Percentiles rank a stretch among this genome's conserved stretches.
Conservation (phyloP, 2,888 invertebrate genomes). For the Molanna angustata region DNA sequence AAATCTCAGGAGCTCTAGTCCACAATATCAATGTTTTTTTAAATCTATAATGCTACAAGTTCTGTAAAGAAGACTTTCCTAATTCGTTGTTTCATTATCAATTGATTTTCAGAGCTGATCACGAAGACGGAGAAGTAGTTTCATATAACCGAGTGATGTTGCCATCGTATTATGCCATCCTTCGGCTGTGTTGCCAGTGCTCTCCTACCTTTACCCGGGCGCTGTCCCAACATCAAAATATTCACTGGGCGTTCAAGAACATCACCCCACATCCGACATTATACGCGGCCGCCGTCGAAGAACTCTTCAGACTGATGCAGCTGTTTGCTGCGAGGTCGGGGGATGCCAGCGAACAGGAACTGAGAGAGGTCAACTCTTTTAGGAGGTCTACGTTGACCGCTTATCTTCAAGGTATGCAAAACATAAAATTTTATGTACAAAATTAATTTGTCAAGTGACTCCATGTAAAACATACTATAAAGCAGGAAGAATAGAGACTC, state of each 20-base stretch:
- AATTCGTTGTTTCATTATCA: too few species aligned
- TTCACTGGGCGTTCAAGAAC: conserved; percentile 96
- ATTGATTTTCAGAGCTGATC: conserved; percentile 75
- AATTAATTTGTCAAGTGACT: too few species aligned
- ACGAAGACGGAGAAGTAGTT: conserved; percentile 94
- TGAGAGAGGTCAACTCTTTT: conserved; percentile 81
- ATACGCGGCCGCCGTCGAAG: conserved; percentile 89
- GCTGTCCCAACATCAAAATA: conserved; percentile 89
- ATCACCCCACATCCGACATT: conserved; percentile 95
- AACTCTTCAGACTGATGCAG: conserved; percentile 86
- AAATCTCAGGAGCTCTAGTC: too few species aligned
- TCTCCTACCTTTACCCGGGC: conserved; percentile 82
- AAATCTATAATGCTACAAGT: too few species aligned
- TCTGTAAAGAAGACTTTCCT: too few species aligned
- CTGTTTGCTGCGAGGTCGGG: conserved; percentile 83
- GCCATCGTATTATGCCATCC: conserved; percentile 86
- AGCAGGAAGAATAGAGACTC: too few species aligned
- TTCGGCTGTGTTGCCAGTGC: conserved; percentile 87
- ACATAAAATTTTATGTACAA: background rate
- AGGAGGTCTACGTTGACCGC: conserved; percentile 80
- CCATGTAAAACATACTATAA: too few species aligned
- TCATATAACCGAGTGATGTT: conserved; percentile 92
- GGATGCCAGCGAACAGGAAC: conserved; percentile 72
- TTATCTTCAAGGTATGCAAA: conserved; percentile 67
- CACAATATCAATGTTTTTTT: too few species aligned